Evolutionary conservation across 2,113 vertebrate species (phyloP).

Genomic region (Triplophysa rosa): DNA sequence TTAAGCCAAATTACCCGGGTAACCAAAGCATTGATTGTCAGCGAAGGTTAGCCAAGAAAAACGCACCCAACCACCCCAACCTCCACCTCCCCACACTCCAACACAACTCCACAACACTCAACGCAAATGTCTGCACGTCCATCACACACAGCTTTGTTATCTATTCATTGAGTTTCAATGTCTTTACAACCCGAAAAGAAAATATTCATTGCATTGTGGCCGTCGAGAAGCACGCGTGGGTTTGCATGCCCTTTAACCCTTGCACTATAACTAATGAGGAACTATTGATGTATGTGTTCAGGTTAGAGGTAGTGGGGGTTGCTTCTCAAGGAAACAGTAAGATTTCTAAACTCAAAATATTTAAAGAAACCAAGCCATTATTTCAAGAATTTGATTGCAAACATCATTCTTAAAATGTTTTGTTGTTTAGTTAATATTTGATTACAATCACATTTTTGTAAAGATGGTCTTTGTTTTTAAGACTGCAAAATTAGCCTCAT

Average conservation of each 20-base stretch:
- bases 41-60: conserved; percentile 4
- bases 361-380: too few relatives aligned
- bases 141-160: neutral
- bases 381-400: too few relatives aligned
- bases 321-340: too few relatives aligned
- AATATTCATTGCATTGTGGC: neutral
- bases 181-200: neutral
- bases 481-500: too few relatives aligned
- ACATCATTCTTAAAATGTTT: too few relatives aligned
- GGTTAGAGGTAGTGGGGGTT: neutral
- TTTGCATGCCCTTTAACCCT: conserved; percentile 14
- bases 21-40: conserved; percentile 40
- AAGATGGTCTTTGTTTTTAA: too few relatives aligned
- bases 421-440: too few relatives aligned
- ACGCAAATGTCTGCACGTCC: neutral
- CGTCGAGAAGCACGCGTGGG: neutral
- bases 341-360: neutral
- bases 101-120: too few relatives aligned
- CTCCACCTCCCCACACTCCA: neutral
- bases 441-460: too few relatives aligned
- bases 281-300: neutral
- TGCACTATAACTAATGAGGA: neutral
- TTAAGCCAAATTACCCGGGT: conserved; percentile 33
- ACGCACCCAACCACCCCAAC: neutral
- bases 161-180: conserved; percentile 13